A percentile compares a stretch with the other conserved stretches of the same genome.
Conservation (phyloP, 2,113 vertebrate species). For the Pedetes capensis region DNA sequence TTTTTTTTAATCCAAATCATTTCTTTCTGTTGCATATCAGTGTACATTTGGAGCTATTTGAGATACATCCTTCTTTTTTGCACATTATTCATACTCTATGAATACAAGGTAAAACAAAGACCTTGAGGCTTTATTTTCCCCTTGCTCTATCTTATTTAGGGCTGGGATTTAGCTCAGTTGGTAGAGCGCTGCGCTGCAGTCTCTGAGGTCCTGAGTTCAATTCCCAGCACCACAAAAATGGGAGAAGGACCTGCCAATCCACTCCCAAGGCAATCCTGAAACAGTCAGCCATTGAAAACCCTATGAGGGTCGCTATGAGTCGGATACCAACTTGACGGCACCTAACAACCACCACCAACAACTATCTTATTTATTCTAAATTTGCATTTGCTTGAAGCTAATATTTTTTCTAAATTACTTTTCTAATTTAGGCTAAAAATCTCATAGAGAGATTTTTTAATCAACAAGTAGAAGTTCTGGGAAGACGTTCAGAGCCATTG, state of each 20-base stretch:
- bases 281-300: too few species aligned
- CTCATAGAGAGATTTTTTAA: conserved; percentile 78
- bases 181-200: too few species aligned
- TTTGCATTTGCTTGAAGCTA: not conserved
- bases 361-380: not conserved
- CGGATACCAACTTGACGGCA: too few species aligned
- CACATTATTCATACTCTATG: not conserved
- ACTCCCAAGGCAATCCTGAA: too few species aligned
- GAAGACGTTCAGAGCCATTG: conserved; percentile 39
- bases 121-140: not conserved
- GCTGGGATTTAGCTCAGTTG: too few species aligned
- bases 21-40: not conserved
- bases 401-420: conserved; percentile 31
- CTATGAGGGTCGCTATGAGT: too few species aligned
- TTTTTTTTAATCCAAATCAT: not conserved
- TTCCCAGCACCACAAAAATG: too few species aligned
- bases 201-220: too few species aligned
- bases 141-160: not conserved
- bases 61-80: not conserved
- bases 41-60: not conserved
- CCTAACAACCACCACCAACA: too few species aligned
- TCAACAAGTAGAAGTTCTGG: conserved; percentile 73
- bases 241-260: too few species aligned
- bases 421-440: conserved; percentile 76
- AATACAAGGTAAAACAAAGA: not conserved